Evolutionary conservation across 2,113 vertebrate species (phyloP).

Genomic region (Sylvietta virens): DNA sequence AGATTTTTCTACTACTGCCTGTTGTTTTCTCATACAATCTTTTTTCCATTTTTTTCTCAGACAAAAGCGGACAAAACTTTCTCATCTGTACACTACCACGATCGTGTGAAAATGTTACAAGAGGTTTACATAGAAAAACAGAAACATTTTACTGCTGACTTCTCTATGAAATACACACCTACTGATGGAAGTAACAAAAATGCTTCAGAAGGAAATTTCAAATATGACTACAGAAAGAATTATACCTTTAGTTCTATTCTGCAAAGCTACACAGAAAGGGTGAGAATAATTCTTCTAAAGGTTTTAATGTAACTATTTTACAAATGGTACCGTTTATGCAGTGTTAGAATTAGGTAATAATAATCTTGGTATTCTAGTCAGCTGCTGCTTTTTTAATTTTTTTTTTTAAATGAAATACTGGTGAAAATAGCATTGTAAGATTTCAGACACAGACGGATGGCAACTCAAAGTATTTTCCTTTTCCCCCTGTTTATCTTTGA

Average conservation of each 20-base stretch:
- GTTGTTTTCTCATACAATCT: not conserved
- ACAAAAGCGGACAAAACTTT: slow-evolving; percentile 77
- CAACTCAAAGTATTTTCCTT: not conserved
- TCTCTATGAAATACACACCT: slow-evolving; percentile 74
- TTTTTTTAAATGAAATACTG: not conserved
- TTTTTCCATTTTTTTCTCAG: slow-evolving; percentile 61
- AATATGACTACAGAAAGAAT: not conserved
- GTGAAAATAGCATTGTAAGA: not conserved
- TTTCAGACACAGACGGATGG: not conserved
- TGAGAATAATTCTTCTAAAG: slow-evolving; percentile 38
- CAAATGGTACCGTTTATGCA: too few relatives aligned
- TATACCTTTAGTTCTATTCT: not conserved
- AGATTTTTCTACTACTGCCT: not conserved
- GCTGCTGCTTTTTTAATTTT: not conserved
- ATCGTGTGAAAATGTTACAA: slow-evolving; percentile 63
- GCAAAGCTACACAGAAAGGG: slow-evolving; percentile 46
- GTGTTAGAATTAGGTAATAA: not conserved
- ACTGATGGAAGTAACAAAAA: not conserved
- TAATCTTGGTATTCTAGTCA: not conserved
- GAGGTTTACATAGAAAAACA: slow-evolving; percentile 59
- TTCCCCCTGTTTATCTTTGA: not conserved
- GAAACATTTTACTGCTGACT: not conserved
- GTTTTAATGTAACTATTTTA: not conserved
- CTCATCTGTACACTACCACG: slow-evolving; percentile 74
- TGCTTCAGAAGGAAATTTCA: fast-evolving